Conservation (phyloP, 1,140 invertebrate species). For the Calephelis virginiensis region DNA sequence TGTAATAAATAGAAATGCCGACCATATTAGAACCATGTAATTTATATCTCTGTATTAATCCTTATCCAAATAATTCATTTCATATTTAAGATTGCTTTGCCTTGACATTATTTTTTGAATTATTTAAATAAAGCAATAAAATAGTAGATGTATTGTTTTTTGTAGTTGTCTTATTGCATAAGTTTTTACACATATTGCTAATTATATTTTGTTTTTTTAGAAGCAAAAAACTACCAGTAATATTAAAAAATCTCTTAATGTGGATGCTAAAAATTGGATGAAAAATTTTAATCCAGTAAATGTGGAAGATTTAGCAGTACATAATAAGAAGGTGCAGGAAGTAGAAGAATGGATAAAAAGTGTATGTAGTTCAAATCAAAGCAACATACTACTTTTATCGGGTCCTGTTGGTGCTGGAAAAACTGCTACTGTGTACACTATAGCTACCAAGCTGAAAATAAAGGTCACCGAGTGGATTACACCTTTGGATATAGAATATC, state of each 20-base stretch:
- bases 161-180: no score
- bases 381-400: constrained; percentile 81
- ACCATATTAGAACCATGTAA: no score
- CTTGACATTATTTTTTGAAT: no score
- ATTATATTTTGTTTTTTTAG: neutral
- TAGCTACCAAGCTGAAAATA: constrained; percentile 74
- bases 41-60: no score
- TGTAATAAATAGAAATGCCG: no score
- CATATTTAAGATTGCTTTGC: no score
- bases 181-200: no score
- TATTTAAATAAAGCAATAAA: no score
- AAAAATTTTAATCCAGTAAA: constrained; percentile 77
- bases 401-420: constrained; percentile 86
- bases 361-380: constrained; percentile 51
- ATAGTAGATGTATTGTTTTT: no score
- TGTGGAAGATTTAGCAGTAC: constrained; percentile 79
- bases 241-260: constrained; percentile 20
- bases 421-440: no score
- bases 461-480: constrained; percentile 86
- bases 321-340: constrained; percentile 82
- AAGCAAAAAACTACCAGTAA: neutral
- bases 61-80: no score
- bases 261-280: constrained; percentile 76
- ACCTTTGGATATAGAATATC: constrained; percentile 80
- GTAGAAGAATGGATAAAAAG: constrained; percentile 79